Evolutionary conservation across 2,113 vertebrate genomes (phyloP).

Genomic region (Podarcis muralis): DNA sequence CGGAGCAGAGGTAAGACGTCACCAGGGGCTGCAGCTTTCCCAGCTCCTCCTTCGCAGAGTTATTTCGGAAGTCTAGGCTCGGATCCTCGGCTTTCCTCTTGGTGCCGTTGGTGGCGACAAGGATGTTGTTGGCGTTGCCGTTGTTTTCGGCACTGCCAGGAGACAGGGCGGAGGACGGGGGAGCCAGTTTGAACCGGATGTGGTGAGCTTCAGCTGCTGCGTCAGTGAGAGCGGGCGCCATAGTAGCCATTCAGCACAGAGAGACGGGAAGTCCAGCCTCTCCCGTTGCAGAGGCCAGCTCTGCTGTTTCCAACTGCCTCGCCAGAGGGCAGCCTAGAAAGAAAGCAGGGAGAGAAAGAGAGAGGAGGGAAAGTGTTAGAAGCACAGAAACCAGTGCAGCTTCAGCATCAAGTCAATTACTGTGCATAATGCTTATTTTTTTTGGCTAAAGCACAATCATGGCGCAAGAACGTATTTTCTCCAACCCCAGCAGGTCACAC

Average conservation of each 20-base stretch:
- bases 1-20: constrained; percentile 92
- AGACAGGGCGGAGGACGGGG: constrained; percentile 95
- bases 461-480: not conserved
- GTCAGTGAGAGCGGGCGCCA: constrained; percentile 99
- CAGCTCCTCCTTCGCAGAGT: constrained; percentile 83
- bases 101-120: constrained; percentile 89
- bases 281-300: constrained; percentile 85
- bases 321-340: constrained; percentile 85
- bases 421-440: not conserved
- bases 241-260: constrained; percentile 99
- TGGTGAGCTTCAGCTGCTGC: constrained; percentile 99
- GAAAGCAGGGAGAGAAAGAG: not conserved
- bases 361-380: not conserved
- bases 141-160: constrained; percentile 94
- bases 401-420: not conserved
- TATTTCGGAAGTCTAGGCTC: constrained; percentile 84
- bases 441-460: not conserved
- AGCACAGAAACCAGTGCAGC: not conserved
- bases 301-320: constrained; percentile 89
- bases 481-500: not conserved
- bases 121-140: constrained; percentile 92
- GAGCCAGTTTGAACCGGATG: constrained; percentile 99
- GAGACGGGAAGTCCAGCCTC: constrained; percentile 91
- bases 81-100: constrained; percentile 92
- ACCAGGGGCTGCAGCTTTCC: constrained; percentile 94